Base-by-base conservation (phyloP, 2,888 invertebrate species). In the Coenonympha glycerion region DNA sequence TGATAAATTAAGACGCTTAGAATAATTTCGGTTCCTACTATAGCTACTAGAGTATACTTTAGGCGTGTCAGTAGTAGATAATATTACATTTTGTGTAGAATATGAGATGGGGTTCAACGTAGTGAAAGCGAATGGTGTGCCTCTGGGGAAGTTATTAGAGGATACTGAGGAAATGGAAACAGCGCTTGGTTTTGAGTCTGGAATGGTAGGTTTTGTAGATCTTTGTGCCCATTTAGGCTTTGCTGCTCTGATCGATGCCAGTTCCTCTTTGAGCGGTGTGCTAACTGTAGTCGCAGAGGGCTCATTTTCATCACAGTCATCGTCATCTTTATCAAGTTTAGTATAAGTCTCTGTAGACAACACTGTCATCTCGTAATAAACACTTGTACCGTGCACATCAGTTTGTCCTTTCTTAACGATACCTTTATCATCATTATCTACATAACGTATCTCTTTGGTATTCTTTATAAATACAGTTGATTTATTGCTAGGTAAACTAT, bases 391-490 rank as follows among this genome's bases (percentile, higher is more conserved):
- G 18, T 87, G 85, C 47, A 83, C 79, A 68, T 87, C 87, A 60
- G 83, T 81, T 60, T 84, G 65, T 62, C 76, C 79, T 68, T 77
- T 79, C 36, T 76, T 80, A 49, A 68, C 67, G 49, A 74, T 79
- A 21, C 76, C 73, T 50, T 84, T 81, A 47, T 79, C 73, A 50
- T 86, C 86, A 52, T 84, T 86, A 62, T 87, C 86, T 59, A 74
- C 65, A 49, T 86, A 68, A 53, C 80, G 79, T 52, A 87, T 78
- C 64, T 88, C 80, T 77, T 89, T 88, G 60, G 89, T 89, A 71
- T 90, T 88, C 60, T 89, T 88, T 58, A 86, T 88, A 54, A 79
- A 77, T 46, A 88, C 82, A 60, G 83, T 77, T 19, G 86, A 84
- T 64, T 80, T 83, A 61, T 86, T 87, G 60, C 66, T 76, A n/a